These are phyloP conservation scores for Ecdyonurus torrentis DNA, from an alignment of 2,888 invertebrate species.

Conservation along the genomic window DNA sequence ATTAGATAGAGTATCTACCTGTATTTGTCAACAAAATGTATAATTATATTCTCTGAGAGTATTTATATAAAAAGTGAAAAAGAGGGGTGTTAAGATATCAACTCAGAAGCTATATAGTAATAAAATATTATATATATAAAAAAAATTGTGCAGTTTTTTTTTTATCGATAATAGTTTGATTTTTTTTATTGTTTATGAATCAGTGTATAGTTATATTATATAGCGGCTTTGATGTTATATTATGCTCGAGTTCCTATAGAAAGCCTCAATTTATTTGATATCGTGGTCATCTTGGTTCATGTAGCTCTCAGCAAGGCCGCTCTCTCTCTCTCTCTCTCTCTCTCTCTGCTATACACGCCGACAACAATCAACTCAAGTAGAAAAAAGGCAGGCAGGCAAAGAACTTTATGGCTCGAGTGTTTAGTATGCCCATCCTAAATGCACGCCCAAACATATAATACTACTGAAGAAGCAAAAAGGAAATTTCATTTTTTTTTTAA, in stretches of 20 bases:
- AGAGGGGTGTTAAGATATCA: too few species aligned
- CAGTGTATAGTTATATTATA: too few species aligned
- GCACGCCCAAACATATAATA: constrained; percentile 1
- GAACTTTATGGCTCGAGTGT: neutral
- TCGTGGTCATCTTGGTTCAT: neutral
- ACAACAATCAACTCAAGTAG: neutral
- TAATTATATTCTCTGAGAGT: too few species aligned
- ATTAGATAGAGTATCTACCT: too few species aligned
- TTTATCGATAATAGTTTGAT: too few species aligned
- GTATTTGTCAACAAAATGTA: too few species aligned
- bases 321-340: neutral
- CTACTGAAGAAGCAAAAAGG: neutral
- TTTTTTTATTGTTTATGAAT: neutral
- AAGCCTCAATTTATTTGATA: neutral
- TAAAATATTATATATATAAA: too few species aligned
- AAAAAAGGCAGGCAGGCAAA: neutral
- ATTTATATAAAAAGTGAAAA: too few species aligned
- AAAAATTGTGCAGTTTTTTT: too few species aligned
- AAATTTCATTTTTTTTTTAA: neutral
- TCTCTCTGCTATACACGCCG: neutral
- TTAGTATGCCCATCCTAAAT: neutral
- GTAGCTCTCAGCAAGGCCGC: neutral
- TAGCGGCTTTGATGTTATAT: too few species aligned
- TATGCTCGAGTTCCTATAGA: neutral
- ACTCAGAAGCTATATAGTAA: too few species aligned